phyloP scores from a whole-genome alignment of 2,797 vertebrate genomes.

The Amblyopsis hoosieri region DNA sequence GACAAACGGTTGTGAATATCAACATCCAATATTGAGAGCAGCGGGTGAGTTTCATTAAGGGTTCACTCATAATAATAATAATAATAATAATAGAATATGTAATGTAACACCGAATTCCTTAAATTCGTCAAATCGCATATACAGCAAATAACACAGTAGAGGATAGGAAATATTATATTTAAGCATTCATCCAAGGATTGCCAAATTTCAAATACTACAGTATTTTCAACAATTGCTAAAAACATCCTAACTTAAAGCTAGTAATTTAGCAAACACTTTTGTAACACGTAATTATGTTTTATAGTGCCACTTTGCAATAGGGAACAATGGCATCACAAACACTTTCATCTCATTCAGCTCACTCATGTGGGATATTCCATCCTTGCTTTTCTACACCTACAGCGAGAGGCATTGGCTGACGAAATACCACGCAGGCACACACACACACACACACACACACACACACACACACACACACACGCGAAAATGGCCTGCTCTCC shows the following conservation, averaged over 20 bases:
- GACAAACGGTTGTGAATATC: constrained; percentile 23
- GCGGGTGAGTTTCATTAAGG: background rate
- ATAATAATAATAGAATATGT: too few species aligned
- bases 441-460: constrained; percentile 13
- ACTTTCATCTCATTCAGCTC: constrained; percentile 19
- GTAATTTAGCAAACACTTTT: too few species aligned
- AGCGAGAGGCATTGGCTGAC: constrained; percentile 30
- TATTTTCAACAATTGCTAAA: too few species aligned
- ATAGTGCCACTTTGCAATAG: too few species aligned
- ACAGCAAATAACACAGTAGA: background rate
- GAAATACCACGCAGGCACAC: background rate
- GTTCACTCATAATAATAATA: too few species aligned
- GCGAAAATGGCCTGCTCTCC: constrained; percentile 39
- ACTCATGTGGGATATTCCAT: background rate
- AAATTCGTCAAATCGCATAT: too few species aligned
- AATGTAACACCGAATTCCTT: too few species aligned
- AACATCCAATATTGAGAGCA: constrained; percentile 7
- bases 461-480: constrained; percentile 16
- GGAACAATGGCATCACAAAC: constrained; percentile 4
- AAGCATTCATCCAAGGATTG: constrained; percentile 4
- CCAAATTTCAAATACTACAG: background rate
- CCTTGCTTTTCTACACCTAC: constrained; percentile 29
- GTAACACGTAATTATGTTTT: too few species aligned
- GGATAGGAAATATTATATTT: background rate
- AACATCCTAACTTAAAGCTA: too few species aligned